Evolutionary conservation across 2,888 invertebrate genomes (phyloP), one percentile per base, ranked within the genome.

Genomic region (Phrixothrix hirtus): DNA sequence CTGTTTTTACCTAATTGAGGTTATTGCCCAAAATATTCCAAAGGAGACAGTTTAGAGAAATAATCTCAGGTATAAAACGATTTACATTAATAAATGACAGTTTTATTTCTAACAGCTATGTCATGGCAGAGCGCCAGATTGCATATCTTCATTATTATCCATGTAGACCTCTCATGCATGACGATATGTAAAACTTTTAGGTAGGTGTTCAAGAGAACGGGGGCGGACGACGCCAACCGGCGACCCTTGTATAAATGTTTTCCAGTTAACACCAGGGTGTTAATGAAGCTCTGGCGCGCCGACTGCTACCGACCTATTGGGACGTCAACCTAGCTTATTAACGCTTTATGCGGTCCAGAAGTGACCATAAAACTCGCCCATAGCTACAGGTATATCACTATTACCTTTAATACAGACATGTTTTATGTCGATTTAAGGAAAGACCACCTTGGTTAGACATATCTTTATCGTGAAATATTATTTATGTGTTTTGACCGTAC

Each of bases 271-370:
- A 59, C 49, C 51, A 44, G 39, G 48, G 59, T 62, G 63, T 56
- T 63, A 63, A 63, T 63, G 54, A 59, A 57, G 34, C 44, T 51
- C 59, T 52, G 63, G 50, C 54, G 48, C 53, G 62, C 61, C 62
- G 62, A 61, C 61, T 62, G 63, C 63, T 63, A 63, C 63, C 61
- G 63, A 52, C 60, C 50, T 50, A 48, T 54, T 55, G 42, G 45
- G 38, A 38, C 44, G 53, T 57, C 60, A 58, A 44, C 43, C 50
- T 38, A 21, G 49, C 58, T 59, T 54, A 62, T 63, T 63, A 61
- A 54, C 61, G 60, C 45, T 41, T 44, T 55, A 16, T 29, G 35
- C 30, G 27, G 14, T 39, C 12, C 14, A 39, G 25, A 45, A 51
- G 39, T 30, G 38, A 17, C 31, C 41, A 46, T 46, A 41, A 41